These are phyloP conservation scores for Macheiramphus alcinus DNA, from an alignment of 2,113 vertebrate species.

Conservation along the genomic window DNA sequence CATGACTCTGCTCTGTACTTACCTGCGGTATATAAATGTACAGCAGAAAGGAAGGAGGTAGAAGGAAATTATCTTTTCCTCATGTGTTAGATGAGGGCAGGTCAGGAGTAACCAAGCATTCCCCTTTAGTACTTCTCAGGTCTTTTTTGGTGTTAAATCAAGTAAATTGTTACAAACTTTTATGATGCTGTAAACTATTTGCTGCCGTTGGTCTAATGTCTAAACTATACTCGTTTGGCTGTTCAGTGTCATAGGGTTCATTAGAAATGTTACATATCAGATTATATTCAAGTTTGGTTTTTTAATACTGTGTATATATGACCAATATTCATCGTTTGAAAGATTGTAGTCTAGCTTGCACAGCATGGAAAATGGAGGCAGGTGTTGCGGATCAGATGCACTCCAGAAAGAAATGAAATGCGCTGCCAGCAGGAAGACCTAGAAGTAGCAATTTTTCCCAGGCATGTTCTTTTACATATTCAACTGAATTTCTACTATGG, in stretches of 20 bases:
- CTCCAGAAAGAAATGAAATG: conserved; percentile 7
- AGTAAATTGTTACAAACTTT: background rate
- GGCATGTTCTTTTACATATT: conserved; percentile 50
- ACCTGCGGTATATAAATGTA: background rate
- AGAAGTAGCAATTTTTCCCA: background rate
- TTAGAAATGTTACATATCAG: background rate
- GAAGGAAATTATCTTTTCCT: background rate
- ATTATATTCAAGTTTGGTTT: background rate
- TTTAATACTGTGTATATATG: background rate
- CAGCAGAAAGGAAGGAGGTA: background rate
- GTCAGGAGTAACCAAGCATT: background rate
- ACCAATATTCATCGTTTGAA: background rate
- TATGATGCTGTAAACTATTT: background rate
- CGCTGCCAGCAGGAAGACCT: conserved; percentile 37
- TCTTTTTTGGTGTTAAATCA: background rate
- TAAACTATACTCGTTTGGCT: background rate
- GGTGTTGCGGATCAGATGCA: background rate
- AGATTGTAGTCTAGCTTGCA: background rate
- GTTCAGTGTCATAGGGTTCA: accelerated
- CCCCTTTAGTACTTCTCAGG: background rate
- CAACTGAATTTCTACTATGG: conserved; percentile 31
- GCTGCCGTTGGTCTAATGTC: background rate
- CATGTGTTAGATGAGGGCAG: too few relatives aligned
- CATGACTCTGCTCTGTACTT: background rate
- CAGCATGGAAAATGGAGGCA: background rate